Evolutionary conservation across 1,140 invertebrate genomes (phyloP).

Genomic region (Macrocentrus cingulum): DNA sequence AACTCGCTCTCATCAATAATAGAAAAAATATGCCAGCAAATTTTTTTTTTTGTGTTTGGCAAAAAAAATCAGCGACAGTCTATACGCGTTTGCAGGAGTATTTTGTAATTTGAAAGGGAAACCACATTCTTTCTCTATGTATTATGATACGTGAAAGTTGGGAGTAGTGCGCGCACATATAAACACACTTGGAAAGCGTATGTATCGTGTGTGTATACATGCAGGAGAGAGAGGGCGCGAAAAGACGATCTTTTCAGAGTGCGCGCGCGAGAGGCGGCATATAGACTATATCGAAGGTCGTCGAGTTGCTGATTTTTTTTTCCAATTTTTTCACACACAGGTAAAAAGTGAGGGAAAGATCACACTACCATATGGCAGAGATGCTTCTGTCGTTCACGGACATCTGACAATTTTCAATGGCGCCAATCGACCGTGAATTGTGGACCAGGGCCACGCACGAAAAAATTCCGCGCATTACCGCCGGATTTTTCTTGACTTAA

Average conservation of each 20-base stretch:
- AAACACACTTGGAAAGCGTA: constrained; percentile 1
- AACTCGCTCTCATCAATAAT: no score
- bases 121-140: constrained; percentile 56
- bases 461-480: constrained; percentile 15
- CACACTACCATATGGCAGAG: constrained; percentile 41
- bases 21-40: no score
- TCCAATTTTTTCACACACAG: background rate
- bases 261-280: constrained; percentile 7
- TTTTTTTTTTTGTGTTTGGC: no score
- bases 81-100: constrained; percentile 34
- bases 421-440: background rate
- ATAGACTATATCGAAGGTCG: constrained; percentile 52
- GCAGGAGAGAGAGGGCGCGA: background rate
- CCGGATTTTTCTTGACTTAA: background rate
- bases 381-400: constrained; percentile 25
- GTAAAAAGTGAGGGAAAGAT: background rate
- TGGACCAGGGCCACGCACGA: constrained; percentile 21
- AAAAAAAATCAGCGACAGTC: constrained; percentile 20
- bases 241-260: constrained; percentile 4
- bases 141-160: constrained; percentile 58
- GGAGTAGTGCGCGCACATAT: constrained; percentile 31
- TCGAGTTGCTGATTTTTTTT: constrained; percentile 45
- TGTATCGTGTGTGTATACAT: constrained; percentile 5
- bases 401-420: constrained; percentile 31
- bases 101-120: constrained; percentile 59